phyloP scores from a whole-genome alignment of 1,140 invertebrate genomes.

The Littorina saxatilis region DNA sequence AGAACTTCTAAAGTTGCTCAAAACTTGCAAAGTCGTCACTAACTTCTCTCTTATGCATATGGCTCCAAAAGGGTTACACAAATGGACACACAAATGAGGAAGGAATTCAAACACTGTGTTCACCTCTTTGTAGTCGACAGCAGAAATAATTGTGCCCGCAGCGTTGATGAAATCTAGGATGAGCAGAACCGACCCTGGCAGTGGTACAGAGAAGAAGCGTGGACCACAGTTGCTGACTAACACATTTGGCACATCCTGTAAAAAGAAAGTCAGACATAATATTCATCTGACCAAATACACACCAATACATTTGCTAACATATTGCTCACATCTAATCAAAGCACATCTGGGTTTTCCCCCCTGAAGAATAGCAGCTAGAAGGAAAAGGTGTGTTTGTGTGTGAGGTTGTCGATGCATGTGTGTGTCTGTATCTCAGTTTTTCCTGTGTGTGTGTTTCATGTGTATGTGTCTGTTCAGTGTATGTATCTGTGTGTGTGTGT shows the following conservation, averaged over 20 bases:
- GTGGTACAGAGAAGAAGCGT: constrained; percentile 89
- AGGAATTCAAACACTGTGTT: too few relatives aligned
- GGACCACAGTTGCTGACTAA: constrained; percentile 85
- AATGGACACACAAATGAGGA: too few relatives aligned
- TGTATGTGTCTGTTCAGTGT: neutral
- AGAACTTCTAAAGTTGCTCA: too few relatives aligned
- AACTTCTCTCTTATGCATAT: too few relatives aligned
- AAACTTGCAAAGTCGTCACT: too few relatives aligned
- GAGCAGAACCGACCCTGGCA: constrained; percentile 92
- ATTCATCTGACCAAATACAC: too few relatives aligned
- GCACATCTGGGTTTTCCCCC: too few relatives aligned
- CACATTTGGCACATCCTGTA: constrained; percentile 80
- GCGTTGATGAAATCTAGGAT: constrained; percentile 94
- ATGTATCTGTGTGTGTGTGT: neutral
- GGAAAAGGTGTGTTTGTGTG: neutral
- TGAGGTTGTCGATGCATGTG: neutral
- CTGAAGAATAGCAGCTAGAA: too few relatives aligned
- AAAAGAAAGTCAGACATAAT: neutral
- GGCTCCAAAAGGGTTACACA: too few relatives aligned
- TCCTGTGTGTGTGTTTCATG: too few relatives aligned
- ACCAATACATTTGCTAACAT: too few relatives aligned
- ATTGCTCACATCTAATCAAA: neutral
- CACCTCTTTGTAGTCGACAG: constrained; percentile 86
- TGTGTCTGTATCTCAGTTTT: too few relatives aligned
- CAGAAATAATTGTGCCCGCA: constrained; percentile 89